phyloP scores from a whole-genome alignment of 2,797 vertebrate species.

The Meriones psammophilus region DNA sequence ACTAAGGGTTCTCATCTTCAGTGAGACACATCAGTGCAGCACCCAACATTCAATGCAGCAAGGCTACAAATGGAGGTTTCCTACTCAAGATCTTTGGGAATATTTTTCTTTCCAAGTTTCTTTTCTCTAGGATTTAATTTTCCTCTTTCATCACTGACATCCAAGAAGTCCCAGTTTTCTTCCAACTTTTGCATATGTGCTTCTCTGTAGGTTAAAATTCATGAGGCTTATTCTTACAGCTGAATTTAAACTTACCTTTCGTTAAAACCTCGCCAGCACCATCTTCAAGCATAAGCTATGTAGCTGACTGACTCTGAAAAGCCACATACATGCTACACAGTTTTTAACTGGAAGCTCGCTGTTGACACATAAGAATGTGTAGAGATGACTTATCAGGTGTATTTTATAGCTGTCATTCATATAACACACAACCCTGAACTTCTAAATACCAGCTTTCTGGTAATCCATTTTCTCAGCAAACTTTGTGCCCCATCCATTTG shows the following conservation, averaged over 20 bases:
- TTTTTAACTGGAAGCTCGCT: slow-evolving; percentile 2
- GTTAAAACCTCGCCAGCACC: not conserved
- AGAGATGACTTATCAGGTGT: not conserved
- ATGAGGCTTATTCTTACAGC: slow-evolving; percentile 26
- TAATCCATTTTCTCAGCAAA: slow-evolving; percentile 55
- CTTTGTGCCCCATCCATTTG: slow-evolving; percentile 1
- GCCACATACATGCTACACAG: not conserved
- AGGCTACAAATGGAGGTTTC: slow-evolving; percentile 33
- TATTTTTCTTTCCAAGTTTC: slow-evolving; percentile 40
- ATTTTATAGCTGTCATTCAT: not conserved
- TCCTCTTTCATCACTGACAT: not conserved
- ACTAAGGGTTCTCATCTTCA: not conserved
- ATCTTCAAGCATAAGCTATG: not conserved
- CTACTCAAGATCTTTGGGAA: not conserved
- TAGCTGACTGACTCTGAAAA: slow-evolving; percentile 34
- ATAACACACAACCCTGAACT: slow-evolving; percentile 36
- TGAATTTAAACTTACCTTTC: slow-evolving; percentile 38
- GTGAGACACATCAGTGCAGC: slow-evolving; percentile 38
- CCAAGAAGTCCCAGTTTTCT: not conserved
- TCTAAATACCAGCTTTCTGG: slow-evolving; percentile 65
- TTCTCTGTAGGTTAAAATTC: slow-evolving; percentile 62
- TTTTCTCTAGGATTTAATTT: slow-evolving; percentile 5
- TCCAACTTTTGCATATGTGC: not conserved
- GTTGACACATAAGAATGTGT: not conserved
- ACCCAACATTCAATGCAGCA: slow-evolving; percentile 20